A percentile compares a stretch with the other conserved stretches of the same genome.
Evolutionary conservation across 2,797 vertebrate species (phyloP).

Genomic region (Myiotriccus ornatus): DNA sequence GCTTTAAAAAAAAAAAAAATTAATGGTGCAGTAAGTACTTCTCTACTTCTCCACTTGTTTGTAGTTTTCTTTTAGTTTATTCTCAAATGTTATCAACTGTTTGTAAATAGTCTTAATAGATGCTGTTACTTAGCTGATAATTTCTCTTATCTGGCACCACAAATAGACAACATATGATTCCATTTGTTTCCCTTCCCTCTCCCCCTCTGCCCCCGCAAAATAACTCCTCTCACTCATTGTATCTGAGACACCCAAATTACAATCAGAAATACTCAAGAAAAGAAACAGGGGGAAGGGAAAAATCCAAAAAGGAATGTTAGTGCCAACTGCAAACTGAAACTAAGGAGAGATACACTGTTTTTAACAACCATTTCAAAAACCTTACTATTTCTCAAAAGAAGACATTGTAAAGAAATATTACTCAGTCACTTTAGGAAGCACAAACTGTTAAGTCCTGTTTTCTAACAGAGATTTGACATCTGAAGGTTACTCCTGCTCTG

Average conservation of each 20-base stretch:
- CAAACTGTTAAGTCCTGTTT: background rate
- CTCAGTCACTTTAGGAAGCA: background rate
- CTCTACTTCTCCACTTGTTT: background rate
- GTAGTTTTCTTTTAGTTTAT: background rate
- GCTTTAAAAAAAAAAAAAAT: background rate
- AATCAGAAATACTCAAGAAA: background rate
- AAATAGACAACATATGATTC: background rate
- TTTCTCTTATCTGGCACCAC: background rate
- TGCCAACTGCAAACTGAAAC: background rate
- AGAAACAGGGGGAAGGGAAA: fast-evolving
- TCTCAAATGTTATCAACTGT: background rate
- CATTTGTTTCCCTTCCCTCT: background rate
- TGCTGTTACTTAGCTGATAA: background rate
- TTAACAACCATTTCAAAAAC: background rate
- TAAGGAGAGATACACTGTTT: background rate
- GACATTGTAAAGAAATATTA: background rate
- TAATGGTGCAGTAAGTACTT: background rate
- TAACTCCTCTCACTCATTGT: background rate
- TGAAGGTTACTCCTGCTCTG: background rate
- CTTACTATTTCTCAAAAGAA: background rate
- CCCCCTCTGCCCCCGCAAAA: background rate
- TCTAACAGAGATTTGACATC: background rate
- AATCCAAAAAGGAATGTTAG: background rate
- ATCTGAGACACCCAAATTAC: background rate
- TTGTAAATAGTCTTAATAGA: background rate